Conservation (phyloP, 2,888 invertebrate genomes). For the Escarpia spicata region DNA sequence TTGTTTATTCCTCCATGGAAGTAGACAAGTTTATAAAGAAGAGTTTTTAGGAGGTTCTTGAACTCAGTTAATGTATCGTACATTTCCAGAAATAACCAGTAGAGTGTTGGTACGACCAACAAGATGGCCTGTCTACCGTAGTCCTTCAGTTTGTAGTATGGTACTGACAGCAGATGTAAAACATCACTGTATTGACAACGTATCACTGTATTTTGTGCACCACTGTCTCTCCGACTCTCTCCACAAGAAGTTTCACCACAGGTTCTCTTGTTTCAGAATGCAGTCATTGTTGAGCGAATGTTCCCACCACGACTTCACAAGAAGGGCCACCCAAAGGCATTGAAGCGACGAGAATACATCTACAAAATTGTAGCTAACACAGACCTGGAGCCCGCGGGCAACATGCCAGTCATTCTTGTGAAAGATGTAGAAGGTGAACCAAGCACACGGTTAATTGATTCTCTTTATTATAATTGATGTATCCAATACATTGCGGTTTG, state of each 20-base stretch:
- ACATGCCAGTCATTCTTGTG: conserved; percentile 37
- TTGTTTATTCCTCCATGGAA: no score
- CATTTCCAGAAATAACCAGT: no score
- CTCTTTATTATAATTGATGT: background rate
- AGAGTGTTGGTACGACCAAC: no score
- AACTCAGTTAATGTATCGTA: no score
- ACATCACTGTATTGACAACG: no score
- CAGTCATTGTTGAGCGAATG: conserved; percentile 32
- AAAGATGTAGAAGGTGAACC: conserved; percentile 36
- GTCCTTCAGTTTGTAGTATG: no score
- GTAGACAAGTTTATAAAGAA: no score
- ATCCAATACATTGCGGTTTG: no score
- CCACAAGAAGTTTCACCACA: background rate
- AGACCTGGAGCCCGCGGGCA: conserved; percentile 33
- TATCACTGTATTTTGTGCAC: background rate
- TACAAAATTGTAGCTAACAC: conserved; percentile 34
- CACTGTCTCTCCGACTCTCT: background rate
- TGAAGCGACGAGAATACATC: conserved; percentile 33
- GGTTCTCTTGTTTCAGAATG: background rate
- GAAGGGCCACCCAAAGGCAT: conserved; percentile 23
- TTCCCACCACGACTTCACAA: conserved; percentile 30
- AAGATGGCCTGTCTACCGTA: no score
- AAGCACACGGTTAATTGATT: background rate
- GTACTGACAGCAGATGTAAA: no score
- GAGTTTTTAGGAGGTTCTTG: no score